A percentile compares a stretch with the other conserved stretches of the same genome.
These are phyloP conservation scores for Sebastes matsubarae DNA, from an alignment of 2,797 vertebrate species.

Conservation along the genomic window DNA sequence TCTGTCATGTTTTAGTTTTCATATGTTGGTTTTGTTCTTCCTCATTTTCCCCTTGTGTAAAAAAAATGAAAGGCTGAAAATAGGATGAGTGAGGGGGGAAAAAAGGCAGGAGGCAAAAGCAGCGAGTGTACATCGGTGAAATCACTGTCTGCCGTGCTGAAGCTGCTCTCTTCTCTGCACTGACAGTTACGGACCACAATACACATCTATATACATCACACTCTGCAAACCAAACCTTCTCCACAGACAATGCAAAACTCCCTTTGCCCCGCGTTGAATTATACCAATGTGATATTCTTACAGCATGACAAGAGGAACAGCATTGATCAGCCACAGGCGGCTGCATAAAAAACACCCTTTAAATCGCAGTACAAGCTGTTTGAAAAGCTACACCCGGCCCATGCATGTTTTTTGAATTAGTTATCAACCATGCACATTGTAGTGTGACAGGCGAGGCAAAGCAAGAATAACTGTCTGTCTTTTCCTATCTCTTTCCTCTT, in stretches of 20 bases:
- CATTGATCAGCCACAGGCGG: constrained; percentile 68
- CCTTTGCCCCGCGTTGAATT: constrained; percentile 26
- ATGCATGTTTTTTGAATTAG: constrained; percentile 76
- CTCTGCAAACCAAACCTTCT: constrained; percentile 51
- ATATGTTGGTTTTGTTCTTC: constrained; percentile 82
- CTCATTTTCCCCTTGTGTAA: constrained; percentile 82
- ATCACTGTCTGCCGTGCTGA: constrained; percentile 63
- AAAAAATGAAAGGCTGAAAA: constrained; percentile 76
- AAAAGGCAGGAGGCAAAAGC: constrained; percentile 52
- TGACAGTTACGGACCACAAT: constrained; percentile 63
- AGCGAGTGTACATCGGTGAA: constrained; percentile 59
- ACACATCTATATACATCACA: constrained; percentile 73
- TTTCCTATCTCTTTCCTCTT: constrained; percentile 44
- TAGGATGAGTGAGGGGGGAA: constrained; percentile 64
- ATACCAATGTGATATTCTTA: constrained; percentile 49
- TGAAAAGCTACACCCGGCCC: constrained; percentile 60
- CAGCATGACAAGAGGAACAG: constrained; percentile 62
- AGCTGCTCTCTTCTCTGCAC: constrained; percentile 59
- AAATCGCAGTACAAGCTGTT: constrained; percentile 66
- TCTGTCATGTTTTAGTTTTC: constrained; percentile 82
- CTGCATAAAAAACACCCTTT: constrained; percentile 63
- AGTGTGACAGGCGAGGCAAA: constrained; percentile 70
- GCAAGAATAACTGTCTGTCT: constrained; percentile 61
- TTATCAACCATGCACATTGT: constrained; percentile 76
- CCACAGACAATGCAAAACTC: constrained; percentile 48